Conservation (phyloP, 2,797 vertebrate species). For the Dendrocincla tyrannina region DNA sequence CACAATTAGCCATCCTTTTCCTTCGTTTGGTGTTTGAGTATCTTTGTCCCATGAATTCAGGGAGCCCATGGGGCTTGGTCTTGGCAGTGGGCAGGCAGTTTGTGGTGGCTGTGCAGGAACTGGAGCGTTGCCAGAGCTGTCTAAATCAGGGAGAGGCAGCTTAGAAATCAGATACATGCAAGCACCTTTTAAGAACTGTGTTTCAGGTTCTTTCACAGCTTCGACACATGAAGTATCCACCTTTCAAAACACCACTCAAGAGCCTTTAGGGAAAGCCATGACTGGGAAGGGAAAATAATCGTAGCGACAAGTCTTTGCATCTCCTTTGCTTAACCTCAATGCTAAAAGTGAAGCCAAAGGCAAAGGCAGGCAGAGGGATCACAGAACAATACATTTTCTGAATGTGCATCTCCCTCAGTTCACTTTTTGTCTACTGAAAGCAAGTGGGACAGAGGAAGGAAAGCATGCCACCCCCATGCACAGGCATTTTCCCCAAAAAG, state of each 20-base stretch:
- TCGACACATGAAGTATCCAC: not conserved
- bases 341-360: not conserved
- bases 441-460: not conserved
- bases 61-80: not conserved
- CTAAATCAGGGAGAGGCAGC: not conserved
- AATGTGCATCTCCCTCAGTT: not conserved
- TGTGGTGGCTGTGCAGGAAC: not conserved
- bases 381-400: not conserved
- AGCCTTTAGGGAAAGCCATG: not conserved
- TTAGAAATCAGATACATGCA: not conserved
- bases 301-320: not conserved
- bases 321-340: not conserved
- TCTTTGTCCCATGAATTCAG: not conserved
- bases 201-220: not conserved
- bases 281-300: not conserved
- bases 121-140: not conserved
- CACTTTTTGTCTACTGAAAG: not conserved
- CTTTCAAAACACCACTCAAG: not conserved
- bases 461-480: fast-evolving
- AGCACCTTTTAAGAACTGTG: not conserved
- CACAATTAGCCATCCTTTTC: not conserved
- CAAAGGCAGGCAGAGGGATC: not conserved
- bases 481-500: fast-evolving
- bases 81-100: not conserved
- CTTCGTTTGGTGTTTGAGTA: not conserved